Evolutionary conservation across 2,113 vertebrate species (phyloP), one percentile per base, ranked within the genome.

Genomic region (Toxostoma redivivum): DNA sequence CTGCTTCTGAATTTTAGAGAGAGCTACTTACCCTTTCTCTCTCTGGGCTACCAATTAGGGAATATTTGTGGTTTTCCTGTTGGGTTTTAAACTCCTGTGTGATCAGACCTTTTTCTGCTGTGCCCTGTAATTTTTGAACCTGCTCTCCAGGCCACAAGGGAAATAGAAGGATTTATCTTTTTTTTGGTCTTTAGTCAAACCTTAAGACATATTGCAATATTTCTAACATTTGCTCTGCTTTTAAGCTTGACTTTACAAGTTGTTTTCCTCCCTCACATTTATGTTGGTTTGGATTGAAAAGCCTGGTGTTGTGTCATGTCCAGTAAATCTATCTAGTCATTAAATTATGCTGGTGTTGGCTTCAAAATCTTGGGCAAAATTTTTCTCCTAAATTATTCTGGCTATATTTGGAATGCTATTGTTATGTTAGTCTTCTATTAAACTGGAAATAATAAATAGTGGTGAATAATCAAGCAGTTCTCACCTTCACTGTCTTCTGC

Each of bases 1-100:
- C 93, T 93, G 94, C 79, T 54, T 91, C 93, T 86, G 66, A 93
- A 79, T 90, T 96, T 97, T 81, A 97, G 97, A 97, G 97, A 90
- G 80, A 84, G 65, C 60, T 88, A 47, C 86, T 94, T 80, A 73
- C 87, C 79, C 94, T 96, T 97, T 67, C 92, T 95, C 82, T 73
- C 54, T 90, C 53, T 14, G 18, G 84, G 94, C 81, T 96, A 91
- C 84, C 89, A 97, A 40, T 97, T 97, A 98, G 89, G 92, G 94
- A 90, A 94, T 96, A 40, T 19, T 42, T 97, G 66, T 95, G 90
- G 97, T 97, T 94, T 81, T 95, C 51, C 72, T 88, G 89, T 95
- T 94, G 86, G 84, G 58, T 80, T 96, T 92, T 65, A 97, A 95
- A 95, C 50, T 76, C 71, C 48, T 70, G 38, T 93, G 45, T 97